These are phyloP conservation scores for Drosophila sturtevanti DNA, from an alignment of 1,140 invertebrate genomes.

Conservation along the genomic window DNA sequence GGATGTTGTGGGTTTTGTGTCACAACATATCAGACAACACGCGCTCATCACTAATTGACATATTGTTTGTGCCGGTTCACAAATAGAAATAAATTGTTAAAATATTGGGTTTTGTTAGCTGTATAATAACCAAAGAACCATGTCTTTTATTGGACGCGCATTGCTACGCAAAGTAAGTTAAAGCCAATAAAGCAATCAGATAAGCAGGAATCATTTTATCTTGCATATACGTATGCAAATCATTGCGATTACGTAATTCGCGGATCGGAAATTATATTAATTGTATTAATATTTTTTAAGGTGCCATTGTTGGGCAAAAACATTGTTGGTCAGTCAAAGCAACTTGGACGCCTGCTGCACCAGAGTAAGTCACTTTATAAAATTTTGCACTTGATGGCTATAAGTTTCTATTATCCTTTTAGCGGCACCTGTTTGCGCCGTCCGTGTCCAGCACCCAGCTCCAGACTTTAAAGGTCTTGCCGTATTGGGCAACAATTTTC, in stretches of 20 bases:
- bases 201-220: no score
- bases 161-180: slow-evolving; percentile 72
- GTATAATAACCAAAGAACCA: slow-evolving; percentile 31
- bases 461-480: slow-evolving; percentile 94
- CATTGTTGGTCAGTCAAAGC: slow-evolving; percentile 47
- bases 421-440: slow-evolving; percentile 75
- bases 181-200: background rate
- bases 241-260: slow-evolving; percentile 63
- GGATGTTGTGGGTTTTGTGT: no score
- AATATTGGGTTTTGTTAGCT: background rate
- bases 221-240: slow-evolving; percentile 49
- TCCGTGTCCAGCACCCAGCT: slow-evolving; percentile 90
- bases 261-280: slow-evolving; percentile 19
- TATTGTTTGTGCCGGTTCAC: slow-evolving; percentile 8
- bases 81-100: slow-evolving; percentile 4
- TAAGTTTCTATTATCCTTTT: background rate
- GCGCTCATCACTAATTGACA: background rate
- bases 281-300: slow-evolving; percentile 51
- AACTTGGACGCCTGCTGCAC: slow-evolving; percentile 63
- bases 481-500: slow-evolving; percentile 94
- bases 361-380: slow-evolving; percentile 57
- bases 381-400: background rate
- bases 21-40: no score
- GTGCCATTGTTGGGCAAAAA: slow-evolving; percentile 54
- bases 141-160: slow-evolving; percentile 73